A percentile compares a stretch with the other conserved stretches of the same genome.
Evolutionary conservation across 2,113 vertebrate genomes (phyloP).

Genomic region (Gymnarchus niloticus): DNA sequence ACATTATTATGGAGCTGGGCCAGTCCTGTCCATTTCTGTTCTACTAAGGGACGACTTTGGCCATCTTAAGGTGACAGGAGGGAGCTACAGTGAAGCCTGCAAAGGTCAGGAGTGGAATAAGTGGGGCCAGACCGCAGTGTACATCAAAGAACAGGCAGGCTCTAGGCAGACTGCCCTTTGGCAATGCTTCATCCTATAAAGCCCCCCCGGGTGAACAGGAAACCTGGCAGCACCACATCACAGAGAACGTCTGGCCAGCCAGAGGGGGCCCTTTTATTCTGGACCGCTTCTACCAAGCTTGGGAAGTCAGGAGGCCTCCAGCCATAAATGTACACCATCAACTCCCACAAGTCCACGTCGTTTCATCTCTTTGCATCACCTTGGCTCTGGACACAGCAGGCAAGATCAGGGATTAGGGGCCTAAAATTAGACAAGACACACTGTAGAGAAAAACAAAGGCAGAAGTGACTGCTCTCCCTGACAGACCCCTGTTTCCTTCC

Average conservation of each 20-base stretch:
- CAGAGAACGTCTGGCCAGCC: background rate
- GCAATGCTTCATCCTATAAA: slow-evolving; percentile 50
- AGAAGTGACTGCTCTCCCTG: background rate
- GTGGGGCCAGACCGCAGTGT: slow-evolving; percentile 53
- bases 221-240: background rate
- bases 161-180: slow-evolving; percentile 42
- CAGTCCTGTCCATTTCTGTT: no score
- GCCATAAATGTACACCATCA: background rate
- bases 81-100: slow-evolving; percentile 27
- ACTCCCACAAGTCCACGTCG: background rate
- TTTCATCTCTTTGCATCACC: background rate
- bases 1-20: background rate
- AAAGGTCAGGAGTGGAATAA: slow-evolving; percentile 37
- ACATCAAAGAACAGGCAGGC: slow-evolving; percentile 40
- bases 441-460: background rate
- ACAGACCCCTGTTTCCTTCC: background rate
- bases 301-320: background rate
- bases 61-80: background rate
- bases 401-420: background rate
- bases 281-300: background rate
- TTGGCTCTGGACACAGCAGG: background rate
- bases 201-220: background rate
- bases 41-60: background rate
- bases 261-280: background rate
- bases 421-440: background rate